Evolutionary conservation across 2,113 vertebrate species (phyloP).

Genomic region (Oryzias curvinotus): DNA sequence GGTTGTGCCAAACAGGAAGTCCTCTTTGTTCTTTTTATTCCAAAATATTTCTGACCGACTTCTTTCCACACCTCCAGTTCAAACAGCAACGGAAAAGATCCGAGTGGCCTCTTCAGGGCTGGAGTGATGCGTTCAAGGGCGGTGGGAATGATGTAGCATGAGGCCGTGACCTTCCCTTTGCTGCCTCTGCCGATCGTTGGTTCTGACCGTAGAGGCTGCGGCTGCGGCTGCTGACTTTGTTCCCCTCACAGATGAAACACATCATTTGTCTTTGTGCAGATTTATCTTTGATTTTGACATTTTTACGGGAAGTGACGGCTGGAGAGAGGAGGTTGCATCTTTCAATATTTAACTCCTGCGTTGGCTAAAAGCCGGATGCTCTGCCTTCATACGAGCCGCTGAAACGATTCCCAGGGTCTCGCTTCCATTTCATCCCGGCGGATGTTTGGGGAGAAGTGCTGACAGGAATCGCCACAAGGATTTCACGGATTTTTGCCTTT

Average conservation of each 20-base stretch:
- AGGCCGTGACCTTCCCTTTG: not conserved
- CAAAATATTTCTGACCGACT: not conserved
- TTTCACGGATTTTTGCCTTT: too few relatives aligned
- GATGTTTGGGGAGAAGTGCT: too few relatives aligned
- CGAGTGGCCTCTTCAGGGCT: not conserved
- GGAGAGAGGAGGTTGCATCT: not conserved
- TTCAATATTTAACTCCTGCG: not conserved
- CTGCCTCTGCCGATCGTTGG: not conserved
- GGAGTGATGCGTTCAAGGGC: not conserved
- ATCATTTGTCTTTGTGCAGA: constrained; percentile 8
- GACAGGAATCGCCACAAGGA: too few relatives aligned
- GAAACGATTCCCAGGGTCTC: too few relatives aligned
- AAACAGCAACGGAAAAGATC: too few relatives aligned
- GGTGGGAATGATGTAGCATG: constrained; percentile 15
- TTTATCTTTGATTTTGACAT: not conserved
- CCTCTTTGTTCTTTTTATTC: not conserved
- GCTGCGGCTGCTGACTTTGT: too few relatives aligned
- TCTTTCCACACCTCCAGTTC: too few relatives aligned
- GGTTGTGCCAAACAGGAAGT: constrained; percentile 45
- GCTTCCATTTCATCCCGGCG: too few relatives aligned
- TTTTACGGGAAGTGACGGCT: not conserved
- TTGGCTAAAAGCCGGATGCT: not conserved
- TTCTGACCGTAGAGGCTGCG: too few relatives aligned
- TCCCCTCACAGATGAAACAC: not conserved
- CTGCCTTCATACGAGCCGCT: not conserved